Percentiles rank a stretch among this genome's conserved stretches.
phyloP scores from a whole-genome alignment of 2,797 vertebrate genomes.

The Brotula barbata region DNA sequence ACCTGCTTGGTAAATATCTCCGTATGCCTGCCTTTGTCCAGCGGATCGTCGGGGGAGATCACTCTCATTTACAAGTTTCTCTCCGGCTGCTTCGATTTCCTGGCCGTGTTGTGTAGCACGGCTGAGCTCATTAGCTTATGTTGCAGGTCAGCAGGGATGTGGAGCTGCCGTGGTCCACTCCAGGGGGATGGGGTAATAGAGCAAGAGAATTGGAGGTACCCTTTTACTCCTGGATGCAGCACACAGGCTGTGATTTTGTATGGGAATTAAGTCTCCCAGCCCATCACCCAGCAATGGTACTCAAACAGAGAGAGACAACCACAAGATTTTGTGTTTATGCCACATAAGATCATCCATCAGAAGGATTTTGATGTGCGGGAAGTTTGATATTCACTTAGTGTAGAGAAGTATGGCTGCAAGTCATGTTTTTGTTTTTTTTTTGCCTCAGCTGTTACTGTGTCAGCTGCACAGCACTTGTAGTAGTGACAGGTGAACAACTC shows the following conservation, averaged over 20 bases:
- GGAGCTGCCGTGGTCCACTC: slow-evolving; percentile 51
- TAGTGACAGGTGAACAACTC: slow-evolving; percentile 34
- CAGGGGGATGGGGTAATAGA: slow-evolving; percentile 54
- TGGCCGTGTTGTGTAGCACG: slow-evolving; percentile 41
- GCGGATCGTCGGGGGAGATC: slow-evolving; percentile 51
- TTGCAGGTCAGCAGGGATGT: slow-evolving; percentile 66
- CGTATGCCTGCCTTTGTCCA: slow-evolving; percentile 51
- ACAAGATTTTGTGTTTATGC: background rate
- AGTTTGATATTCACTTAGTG: background rate
- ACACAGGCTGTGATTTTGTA: slow-evolving; percentile 29
- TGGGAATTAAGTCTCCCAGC: slow-evolving; percentile 15
- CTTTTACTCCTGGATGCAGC: slow-evolving; percentile 26
- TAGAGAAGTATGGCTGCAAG: slow-evolving; percentile 4
- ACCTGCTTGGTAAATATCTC: slow-evolving; percentile 60
- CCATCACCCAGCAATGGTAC: background rate
- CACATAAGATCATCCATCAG: too few species aligned
- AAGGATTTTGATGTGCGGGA: background rate
- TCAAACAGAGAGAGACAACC: too few species aligned
- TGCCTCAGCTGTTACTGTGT: slow-evolving; percentile 13
- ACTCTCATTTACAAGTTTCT: slow-evolving; percentile 63
- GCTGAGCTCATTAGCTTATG: slow-evolving; percentile 74
- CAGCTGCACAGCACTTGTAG: slow-evolving; percentile 22
- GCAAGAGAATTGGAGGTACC: slow-evolving; percentile 39
- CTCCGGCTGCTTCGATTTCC: slow-evolving; percentile 64
- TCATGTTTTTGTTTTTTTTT: slow-evolving; percentile 13